These are phyloP conservation scores for Hyperoplus immaculatus DNA, from an alignment of 2,797 vertebrate genomes.

Conservation along the genomic window DNA sequence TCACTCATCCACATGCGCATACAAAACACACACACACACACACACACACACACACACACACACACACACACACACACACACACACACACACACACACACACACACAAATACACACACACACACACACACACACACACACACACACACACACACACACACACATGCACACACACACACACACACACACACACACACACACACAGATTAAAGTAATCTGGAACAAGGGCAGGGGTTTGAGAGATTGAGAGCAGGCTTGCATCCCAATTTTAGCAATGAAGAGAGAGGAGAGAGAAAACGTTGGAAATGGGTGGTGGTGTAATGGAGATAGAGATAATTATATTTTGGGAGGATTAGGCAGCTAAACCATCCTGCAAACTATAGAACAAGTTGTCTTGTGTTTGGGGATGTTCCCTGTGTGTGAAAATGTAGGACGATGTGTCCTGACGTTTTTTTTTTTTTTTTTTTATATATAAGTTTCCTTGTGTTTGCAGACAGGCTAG, in stretches of 20 bases:
- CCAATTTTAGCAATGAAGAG: conserved; percentile 34
- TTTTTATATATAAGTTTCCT: background rate
- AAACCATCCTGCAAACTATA: conserved; percentile 1
- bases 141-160: conserved; percentile 8
- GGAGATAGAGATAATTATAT: conserved; percentile 30
- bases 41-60: conserved; percentile 18
- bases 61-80: background rate
- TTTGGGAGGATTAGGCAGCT: conserved; percentile 39
- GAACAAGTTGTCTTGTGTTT: background rate
- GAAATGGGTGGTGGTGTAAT: conserved; percentile 1
- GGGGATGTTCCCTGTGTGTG: background rate
- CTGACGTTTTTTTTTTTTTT: background rate
- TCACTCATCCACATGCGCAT: conserved; percentile 8
- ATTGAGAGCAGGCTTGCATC: conserved; percentile 54
- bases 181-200: conserved; percentile 11
- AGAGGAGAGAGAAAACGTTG: conserved; percentile 4
- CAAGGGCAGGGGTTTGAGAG: conserved; percentile 39
- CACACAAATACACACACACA: too few relatives aligned
- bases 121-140: conserved; percentile 14
- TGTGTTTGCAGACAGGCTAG: conserved; percentile 16
- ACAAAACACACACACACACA: background rate
- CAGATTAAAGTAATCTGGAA: conserved; percentile 74
- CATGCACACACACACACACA: background rate
- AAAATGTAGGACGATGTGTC: conserved; percentile 3
- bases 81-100: conserved; percentile 17